Conservation (phyloP, 1,140 invertebrate species). For the Cylas formicarius region DNA sequence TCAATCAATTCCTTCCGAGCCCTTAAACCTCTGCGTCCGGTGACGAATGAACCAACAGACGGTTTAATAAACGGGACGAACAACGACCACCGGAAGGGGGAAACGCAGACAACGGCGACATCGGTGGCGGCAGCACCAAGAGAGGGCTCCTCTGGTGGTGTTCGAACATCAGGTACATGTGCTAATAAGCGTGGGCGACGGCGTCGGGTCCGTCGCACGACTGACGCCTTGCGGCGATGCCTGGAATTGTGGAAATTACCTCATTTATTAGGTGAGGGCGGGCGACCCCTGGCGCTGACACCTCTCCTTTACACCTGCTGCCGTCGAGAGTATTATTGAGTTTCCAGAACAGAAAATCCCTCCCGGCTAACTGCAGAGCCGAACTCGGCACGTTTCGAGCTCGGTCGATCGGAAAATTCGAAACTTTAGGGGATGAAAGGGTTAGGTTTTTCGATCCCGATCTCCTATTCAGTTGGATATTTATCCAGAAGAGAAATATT, state of each 20-base stretch:
- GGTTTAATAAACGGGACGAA: too few species aligned
- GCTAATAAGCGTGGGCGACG: conserved; percentile 36
- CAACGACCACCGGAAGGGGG: too few species aligned
- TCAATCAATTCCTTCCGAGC: too few species aligned
- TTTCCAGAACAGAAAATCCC: conserved; percentile 29
- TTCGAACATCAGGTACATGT: conserved; percentile 41
- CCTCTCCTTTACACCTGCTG: conserved; percentile 46
- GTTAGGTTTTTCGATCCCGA: too few species aligned
- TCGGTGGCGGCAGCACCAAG: conserved; percentile 10
- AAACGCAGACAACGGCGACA: too few species aligned
- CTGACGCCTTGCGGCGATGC: conserved; percentile 40
- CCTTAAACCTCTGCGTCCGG: too few species aligned
- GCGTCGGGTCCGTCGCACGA: conserved; percentile 22
- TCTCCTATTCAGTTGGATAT: too few species aligned
- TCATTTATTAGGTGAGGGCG: conserved; percentile 46
- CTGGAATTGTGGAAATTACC: conserved; percentile 45
- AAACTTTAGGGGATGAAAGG: too few species aligned
- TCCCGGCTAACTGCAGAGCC: conserved; percentile 28
- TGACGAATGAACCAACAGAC: too few species aligned
- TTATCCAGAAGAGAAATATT: too few species aligned
- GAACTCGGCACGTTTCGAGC: conserved; percentile 23
- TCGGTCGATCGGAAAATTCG: too few species aligned
- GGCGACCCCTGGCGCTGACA: conserved; percentile 44
- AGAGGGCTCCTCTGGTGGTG: conserved; percentile 23
- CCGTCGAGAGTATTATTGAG: conserved; percentile 42